phyloP scores from a whole-genome alignment of 2,888 invertebrate species.

The Monopis laevigella region DNA sequence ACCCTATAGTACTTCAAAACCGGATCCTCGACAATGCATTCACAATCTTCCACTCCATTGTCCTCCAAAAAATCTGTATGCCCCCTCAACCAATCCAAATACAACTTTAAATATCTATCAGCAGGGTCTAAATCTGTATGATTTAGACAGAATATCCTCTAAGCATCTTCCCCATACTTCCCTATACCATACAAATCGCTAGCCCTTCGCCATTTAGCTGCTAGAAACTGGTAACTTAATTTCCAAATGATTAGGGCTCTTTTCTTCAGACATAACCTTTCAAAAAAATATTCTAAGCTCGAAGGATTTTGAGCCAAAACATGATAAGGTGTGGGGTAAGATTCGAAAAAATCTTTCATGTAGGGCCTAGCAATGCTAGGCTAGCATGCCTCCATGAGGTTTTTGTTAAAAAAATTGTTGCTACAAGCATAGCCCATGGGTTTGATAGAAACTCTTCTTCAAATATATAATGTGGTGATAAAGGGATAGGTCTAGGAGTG shows the following conservation, averaged over 20 bases:
- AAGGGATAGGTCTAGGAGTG: slow-evolving; percentile 59
- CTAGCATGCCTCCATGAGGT: no score
- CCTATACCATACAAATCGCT: slow-evolving; percentile 75
- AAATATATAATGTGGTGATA: slow-evolving; percentile 71
- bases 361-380: slow-evolving; percentile 59
- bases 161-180: slow-evolving; percentile 76
- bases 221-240: slow-evolving; percentile 70
- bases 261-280: slow-evolving; percentile 67
- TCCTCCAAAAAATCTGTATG: slow-evolving; percentile 46
- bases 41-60: slow-evolving; percentile 44
- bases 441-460: slow-evolving; percentile 72
- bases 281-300: slow-evolving; percentile 65
- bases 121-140: slow-evolving; percentile 66
- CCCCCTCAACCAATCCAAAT: slow-evolving; percentile 60
- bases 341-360: slow-evolving; percentile 67
- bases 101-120: slow-evolving; percentile 65
- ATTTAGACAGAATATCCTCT: slow-evolving; percentile 73
- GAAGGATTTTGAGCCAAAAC: slow-evolving; percentile 56
- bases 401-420: slow-evolving; percentile 74
- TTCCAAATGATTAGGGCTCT: slow-evolving; percentile 70
- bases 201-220: slow-evolving; percentile 71
- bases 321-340: slow-evolving; percentile 65
- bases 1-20: slow-evolving; percentile 48
- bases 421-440: slow-evolving; percentile 76
- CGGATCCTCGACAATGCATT: slow-evolving; percentile 48